Evolutionary conservation across 2,797 vertebrate species (phyloP), one percentile per base, ranked within the genome.

Genomic region (Rhabdomys pumilio): DNA sequence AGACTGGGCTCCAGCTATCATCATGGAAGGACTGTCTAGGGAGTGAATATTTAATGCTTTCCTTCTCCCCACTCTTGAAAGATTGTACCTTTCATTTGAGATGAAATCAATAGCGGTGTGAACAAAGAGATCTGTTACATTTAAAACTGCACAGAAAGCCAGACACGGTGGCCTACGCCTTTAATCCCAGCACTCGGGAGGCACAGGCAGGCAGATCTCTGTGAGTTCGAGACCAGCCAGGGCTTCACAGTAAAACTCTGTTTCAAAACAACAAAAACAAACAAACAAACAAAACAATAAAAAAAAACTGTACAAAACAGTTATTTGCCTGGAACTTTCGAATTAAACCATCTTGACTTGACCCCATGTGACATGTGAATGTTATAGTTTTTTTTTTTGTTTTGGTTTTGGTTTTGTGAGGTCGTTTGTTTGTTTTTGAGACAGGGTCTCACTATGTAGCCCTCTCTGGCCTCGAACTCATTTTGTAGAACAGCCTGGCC

Each of bases 301-400:
- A 41, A 22, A 22, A 3, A 61, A 53, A 61, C 89, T 89, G 7
- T 0, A 1, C 83, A 84, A 95, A 83, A 13, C n/a, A 83, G 15
- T 63, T 86, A 47, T 94, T 73, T 81, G 38, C 72, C 75, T 34
- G 12, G 55, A 86, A 38, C n/a, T 38, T 77, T 93, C 72, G 61
- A 83, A 63, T 65, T 63, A 55, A 61, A 50, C 91, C 80, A 67
- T 92, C 47, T 93, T 94, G 94, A 61, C 76, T 65, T 82, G 84
- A 79, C 31, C 38, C 77, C 44, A 80, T 67, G 17, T 20, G 26
- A 83, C n/a, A 5, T 17, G 14, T 61, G 38, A 63, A 44, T 29
- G 31, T 47, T 4, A 63, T 63, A 34, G 26, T 19, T 5, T 44
- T 41, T 19, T n/a, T 81, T 38, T 38, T 38, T 41, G 7, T 59